Evolutionary conservation across 35 echinoderm and acorn worm genomes (phyloP).

Genomic region (Hemicentrotus pulcherrimus): DNA sequence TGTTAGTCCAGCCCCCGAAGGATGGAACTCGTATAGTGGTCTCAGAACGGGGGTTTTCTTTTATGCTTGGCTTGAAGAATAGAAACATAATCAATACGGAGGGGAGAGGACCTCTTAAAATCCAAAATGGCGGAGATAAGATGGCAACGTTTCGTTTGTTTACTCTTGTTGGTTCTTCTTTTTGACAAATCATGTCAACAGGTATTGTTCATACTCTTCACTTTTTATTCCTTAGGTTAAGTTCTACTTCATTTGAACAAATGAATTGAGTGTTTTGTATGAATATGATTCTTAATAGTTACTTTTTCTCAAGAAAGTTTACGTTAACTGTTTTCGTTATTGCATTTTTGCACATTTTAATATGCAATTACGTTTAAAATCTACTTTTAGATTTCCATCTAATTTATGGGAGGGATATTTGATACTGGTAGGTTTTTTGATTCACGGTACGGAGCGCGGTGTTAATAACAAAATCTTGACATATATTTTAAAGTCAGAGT

Average conservation of each 20-base stretch:
- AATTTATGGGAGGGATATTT: too few species aligned
- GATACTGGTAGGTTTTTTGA: too few species aligned
- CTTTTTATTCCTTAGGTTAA: not conserved
- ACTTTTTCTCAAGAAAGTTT: not conserved
- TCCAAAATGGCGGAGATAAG: constrained; percentile 19
- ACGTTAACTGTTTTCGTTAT: not conserved
- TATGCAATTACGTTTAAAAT: not conserved
- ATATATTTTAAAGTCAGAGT: too few species aligned
- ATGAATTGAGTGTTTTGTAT: not conserved
- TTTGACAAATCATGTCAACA: constrained; percentile 18
- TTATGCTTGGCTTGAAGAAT: not conserved
- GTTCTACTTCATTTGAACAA: not conserved
- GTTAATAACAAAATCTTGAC: too few species aligned
- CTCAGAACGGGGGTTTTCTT: not conserved
- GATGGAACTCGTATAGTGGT: constrained; percentile 1
- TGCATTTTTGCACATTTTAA: not conserved
- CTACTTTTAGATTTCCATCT: not conserved
- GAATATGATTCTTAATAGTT: not conserved
- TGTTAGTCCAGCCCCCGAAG: not conserved
- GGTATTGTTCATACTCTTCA: not conserved
- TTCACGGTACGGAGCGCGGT: too few species aligned
- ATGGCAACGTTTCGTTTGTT: not conserved
- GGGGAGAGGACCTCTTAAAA: not conserved
- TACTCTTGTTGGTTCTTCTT: not conserved
- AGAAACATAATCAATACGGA: not conserved